These are phyloP conservation scores for Lepilemur ruficaudatus DNA, from an alignment of 2,797 vertebrate genomes.

Conservation along the genomic window DNA sequence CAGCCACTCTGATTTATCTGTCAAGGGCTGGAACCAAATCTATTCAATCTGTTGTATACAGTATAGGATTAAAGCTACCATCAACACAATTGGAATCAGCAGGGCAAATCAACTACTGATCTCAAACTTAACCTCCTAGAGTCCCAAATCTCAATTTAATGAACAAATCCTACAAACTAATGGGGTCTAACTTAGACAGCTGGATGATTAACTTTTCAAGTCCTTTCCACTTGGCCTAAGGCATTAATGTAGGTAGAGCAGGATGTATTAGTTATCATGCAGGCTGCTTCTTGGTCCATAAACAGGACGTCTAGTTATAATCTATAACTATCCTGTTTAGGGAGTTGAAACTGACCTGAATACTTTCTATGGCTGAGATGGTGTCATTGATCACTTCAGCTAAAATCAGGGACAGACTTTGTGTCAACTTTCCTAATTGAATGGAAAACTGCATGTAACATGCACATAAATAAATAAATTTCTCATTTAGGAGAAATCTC, in stretches of 20 bases:
- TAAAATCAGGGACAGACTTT: constrained; percentile 13
- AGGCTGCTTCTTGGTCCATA: not conserved
- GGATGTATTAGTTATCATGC: not conserved
- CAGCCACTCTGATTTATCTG: not conserved
- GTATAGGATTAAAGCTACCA: not conserved
- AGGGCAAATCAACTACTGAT: not conserved
- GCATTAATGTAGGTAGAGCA: not conserved
- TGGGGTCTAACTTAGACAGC: not conserved
- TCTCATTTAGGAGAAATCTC: constrained; percentile 7
- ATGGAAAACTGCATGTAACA: not conserved
- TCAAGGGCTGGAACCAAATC: not conserved
- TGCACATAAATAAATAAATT: not conserved
- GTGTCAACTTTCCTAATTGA: not conserved
- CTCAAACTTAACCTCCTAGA: not conserved
- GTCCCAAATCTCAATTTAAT: not conserved
- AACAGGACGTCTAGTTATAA: not conserved
- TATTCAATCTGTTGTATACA: not conserved
- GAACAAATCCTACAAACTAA: not conserved
- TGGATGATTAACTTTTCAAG: not conserved
- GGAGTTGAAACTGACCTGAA: not conserved
- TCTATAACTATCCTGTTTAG: not conserved
- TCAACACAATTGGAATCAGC: not conserved
- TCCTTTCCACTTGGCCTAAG: not conserved
- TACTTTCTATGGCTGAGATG: not conserved
- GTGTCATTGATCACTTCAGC: not conserved